Evolutionary conservation across 2,888 invertebrate genomes (phyloP).

Genomic region (Drosophila paranaensis): DNA sequence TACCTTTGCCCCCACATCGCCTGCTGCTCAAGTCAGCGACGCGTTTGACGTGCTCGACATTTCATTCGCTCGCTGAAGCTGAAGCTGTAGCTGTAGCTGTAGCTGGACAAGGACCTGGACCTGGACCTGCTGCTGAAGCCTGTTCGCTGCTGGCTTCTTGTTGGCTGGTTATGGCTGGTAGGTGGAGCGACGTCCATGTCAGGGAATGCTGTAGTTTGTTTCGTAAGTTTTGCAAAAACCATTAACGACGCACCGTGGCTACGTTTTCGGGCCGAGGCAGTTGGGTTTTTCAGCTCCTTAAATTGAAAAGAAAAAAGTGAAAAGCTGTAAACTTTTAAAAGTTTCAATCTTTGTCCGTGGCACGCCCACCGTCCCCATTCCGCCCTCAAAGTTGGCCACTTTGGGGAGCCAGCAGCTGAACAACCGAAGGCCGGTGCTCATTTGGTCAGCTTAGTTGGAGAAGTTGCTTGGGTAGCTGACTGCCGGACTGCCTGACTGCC

Average conservation of each 20-base stretch:
- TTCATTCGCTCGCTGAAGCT: constrained; percentile 25
- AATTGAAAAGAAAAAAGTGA: constrained; percentile 75
- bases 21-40: constrained; percentile 27
- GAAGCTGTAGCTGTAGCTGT: constrained; percentile 26
- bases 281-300: constrained; percentile 29
- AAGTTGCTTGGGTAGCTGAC: not conserved
- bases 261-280: constrained; percentile 42
- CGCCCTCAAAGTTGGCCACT: constrained; percentile 48
- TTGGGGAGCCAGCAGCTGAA: constrained; percentile 38
- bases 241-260: constrained; percentile 73
- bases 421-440: constrained; percentile 55
- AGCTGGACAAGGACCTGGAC: constrained; percentile 23
- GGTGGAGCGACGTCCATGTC: constrained; percentile 35
- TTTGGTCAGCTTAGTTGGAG: constrained; percentile 62
- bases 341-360: constrained; percentile 62
- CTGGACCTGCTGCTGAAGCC: constrained; percentile 19
- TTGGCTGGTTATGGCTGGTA: not conserved
- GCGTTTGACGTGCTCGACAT: constrained; percentile 60
- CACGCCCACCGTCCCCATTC: not conserved
- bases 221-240: constrained; percentile 73
- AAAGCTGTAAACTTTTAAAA: constrained; percentile 78
- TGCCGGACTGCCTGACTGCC: not conserved
- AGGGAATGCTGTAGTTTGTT: constrained; percentile 69
- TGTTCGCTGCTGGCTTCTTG: constrained; percentile 3
- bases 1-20: constrained; percentile 2